phyloP scores from a whole-genome alignment of 2,888 invertebrate genomes.

The Unio delphinus region DNA sequence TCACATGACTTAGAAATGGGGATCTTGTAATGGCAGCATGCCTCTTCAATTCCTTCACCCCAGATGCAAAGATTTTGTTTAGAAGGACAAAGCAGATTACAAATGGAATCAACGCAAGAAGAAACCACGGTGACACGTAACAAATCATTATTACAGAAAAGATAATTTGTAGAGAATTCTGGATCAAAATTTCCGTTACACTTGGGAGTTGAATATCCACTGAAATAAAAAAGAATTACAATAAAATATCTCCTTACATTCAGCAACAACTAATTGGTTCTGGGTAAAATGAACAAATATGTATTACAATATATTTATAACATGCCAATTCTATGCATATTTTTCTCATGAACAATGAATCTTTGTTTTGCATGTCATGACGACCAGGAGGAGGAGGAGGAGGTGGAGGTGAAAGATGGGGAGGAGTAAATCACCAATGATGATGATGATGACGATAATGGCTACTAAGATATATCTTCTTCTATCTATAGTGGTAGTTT shows the following conservation, averaged over 20 bases:
- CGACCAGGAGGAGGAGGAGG: too few relatives aligned
- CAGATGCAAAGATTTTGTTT: conserved; percentile 69
- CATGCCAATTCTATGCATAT: too few relatives aligned
- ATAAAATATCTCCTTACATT: not conserved
- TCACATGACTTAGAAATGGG: conserved; percentile 77
- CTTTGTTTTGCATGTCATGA: too few relatives aligned
- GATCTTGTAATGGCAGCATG: conserved; percentile 76
- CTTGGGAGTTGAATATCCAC: conserved; percentile 73
- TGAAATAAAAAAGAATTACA: conserved; percentile 26
- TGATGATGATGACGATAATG: too few relatives aligned
- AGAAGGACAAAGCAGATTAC: conserved; percentile 66
- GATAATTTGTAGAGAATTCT: conserved; percentile 79
- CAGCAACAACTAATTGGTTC: too few relatives aligned
- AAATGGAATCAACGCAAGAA: conserved; percentile 70
- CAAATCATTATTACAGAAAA: conserved; percentile 86
- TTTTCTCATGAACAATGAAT: too few relatives aligned
- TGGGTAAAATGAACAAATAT: too few relatives aligned
- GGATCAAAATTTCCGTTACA: conserved; percentile 76
- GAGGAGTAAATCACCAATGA: too few relatives aligned
- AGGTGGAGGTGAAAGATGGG: too few relatives aligned
- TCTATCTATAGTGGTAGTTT: too few relatives aligned
- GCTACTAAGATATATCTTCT: too few relatives aligned
- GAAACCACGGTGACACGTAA: conserved; percentile 82
- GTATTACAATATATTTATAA: too few relatives aligned
- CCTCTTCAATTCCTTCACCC: conserved; percentile 66